These are phyloP conservation scores for Cephus nigrinus DNA, from an alignment of 2,888 invertebrate species.

Conservation along the genomic window DNA sequence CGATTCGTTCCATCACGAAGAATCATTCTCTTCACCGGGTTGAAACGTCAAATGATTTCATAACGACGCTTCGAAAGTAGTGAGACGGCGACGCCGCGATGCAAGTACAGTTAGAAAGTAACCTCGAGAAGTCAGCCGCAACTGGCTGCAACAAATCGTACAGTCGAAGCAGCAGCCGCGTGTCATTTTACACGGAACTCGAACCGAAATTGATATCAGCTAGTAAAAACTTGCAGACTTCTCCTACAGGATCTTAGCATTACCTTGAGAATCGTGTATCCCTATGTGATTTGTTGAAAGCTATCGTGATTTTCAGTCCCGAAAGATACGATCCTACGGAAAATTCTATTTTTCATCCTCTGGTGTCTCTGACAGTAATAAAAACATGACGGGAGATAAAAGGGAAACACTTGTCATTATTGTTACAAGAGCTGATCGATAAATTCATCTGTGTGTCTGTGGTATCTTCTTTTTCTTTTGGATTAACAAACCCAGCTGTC, in stretches of 20 bases:
- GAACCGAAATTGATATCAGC: neutral
- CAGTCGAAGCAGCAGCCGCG: neutral
- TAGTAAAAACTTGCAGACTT: neutral
- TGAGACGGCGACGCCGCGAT: neutral
- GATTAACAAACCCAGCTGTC: neutral
- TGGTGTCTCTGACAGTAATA: neutral
- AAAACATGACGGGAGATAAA: neutral
- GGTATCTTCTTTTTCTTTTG: neutral
- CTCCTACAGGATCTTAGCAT: neutral
- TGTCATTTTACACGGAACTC: neutral
- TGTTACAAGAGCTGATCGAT: neutral
- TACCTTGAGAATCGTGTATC: neutral
- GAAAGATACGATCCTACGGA: neutral
- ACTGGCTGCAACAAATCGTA: neutral
- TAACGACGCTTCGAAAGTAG: constrained; percentile 1
- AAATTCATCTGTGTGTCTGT: neutral
- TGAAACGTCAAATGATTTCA: neutral
- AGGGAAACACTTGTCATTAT: neutral
- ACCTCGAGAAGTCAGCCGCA: constrained; percentile 17
- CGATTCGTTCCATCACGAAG: neutral
- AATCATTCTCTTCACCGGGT: neutral
- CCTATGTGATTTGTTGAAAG: neutral
- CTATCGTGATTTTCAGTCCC: neutral
- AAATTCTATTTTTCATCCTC: neutral
- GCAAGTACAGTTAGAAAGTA: constrained; percentile 31